Base-by-base conservation (phyloP, 2,888 invertebrate species). In the Baccha elongata region DNA sequence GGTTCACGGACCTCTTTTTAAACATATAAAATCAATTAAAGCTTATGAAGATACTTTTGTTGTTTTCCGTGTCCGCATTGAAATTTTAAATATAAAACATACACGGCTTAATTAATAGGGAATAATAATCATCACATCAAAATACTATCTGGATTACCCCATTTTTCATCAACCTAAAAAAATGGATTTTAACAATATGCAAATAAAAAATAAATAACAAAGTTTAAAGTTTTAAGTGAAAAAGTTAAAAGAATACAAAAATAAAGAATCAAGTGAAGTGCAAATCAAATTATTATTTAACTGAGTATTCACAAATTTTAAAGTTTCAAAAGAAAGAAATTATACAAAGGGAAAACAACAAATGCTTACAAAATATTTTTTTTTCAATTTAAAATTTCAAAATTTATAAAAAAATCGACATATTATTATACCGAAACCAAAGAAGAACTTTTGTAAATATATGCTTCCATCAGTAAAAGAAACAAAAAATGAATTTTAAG, bases 31-130 rank as follows among this genome's bases (percentile, higher is more conserved):
- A 84, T 17, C 78, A 74, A 79, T 72, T 71, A 80, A 67, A 65
- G 73, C 73, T 68, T 73, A 71, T 32, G 7, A 32, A 32, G 2
- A 32, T 32, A 32, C 29, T 32, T 32, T 32, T 8, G 23, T 23
- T 23, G 23, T 68, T 48, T 80, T 68, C 64, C 76, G 78, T 67
- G 72, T 78, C 71, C 69, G 75, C 81, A 81, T 42, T 83, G 60
- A 81, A 79, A 72, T 84, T 75, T 64, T 32, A 85, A 55, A 68
- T 50, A 74, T 32, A 8, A 65, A 68, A 76, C 86, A 86, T 85
- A 86, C 86, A 88, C 85, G 85, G 84, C 85, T 85, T 78, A n/a
- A 86, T 86, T 86, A 86, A 87, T 85, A 87, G 86, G 87, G 88
- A 89, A 89, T 83, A 76, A 76, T 8, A 53, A 58, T 50, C 58